These are phyloP conservation scores for Chaetodon trifasciatus DNA, from an alignment of 2,797 vertebrate species.

Conservation along the genomic window DNA sequence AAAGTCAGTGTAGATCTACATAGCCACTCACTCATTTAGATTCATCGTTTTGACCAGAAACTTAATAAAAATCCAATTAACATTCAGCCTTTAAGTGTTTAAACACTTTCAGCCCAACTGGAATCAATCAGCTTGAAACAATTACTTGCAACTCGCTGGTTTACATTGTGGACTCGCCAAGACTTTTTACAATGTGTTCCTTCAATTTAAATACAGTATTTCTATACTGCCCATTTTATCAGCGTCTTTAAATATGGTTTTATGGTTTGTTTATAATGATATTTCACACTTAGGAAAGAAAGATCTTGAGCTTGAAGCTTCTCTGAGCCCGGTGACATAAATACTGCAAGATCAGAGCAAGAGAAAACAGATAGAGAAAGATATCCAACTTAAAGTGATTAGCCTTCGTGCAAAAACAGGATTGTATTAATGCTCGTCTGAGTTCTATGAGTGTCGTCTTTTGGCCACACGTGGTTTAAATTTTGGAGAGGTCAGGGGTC, in stretches of 20 bases:
- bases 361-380: slow-evolving; percentile 17
- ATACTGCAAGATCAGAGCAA: slow-evolving; percentile 23
- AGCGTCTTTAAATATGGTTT: slow-evolving; percentile 23
- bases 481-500: slow-evolving; percentile 73
- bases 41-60: slow-evolving; percentile 67
- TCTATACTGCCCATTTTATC: slow-evolving; percentile 27
- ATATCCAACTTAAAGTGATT: slow-evolving; percentile 37
- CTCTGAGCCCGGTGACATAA: slow-evolving; percentile 24
- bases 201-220: slow-evolving; percentile 22
- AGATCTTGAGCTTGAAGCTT: not conserved
- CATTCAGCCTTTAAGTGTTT: slow-evolving; percentile 48
- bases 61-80: slow-evolving; percentile 72
- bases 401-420: slow-evolving; percentile 32
- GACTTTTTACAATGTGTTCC: slow-evolving; percentile 41
- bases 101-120: slow-evolving; percentile 45
- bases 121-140: slow-evolving; percentile 59
- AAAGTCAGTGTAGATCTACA: slow-evolving; percentile 34
- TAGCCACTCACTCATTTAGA: slow-evolving; percentile 54
- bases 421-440: slow-evolving; percentile 44
- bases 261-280: slow-evolving; percentile 43
- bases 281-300: slow-evolving; percentile 23
- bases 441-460: slow-evolving; percentile 71
- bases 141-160: slow-evolving; percentile 26
- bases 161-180: slow-evolving; percentile 24
- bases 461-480: slow-evolving; percentile 80